These are phyloP conservation scores for Mirounga angustirostris DNA, from an alignment of 2,113 vertebrate genomes.

Conservation along the genomic window DNA sequence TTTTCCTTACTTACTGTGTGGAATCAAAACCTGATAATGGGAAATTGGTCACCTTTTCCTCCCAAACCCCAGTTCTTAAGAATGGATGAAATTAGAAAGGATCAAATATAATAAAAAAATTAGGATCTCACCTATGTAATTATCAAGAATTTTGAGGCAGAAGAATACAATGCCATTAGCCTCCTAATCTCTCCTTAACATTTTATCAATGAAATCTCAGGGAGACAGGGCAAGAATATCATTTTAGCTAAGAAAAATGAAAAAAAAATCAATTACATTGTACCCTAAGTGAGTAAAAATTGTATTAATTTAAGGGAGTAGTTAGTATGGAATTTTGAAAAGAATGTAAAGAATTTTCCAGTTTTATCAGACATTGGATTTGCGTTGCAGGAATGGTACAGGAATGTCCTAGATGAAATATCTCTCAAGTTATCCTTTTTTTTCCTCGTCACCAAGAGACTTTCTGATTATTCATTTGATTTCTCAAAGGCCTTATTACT, in stretches of 20 bases:
- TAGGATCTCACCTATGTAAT: not conserved
- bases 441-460: not conserved
- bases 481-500: not conserved
- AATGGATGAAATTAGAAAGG: not conserved
- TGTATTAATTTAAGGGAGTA: not conserved
- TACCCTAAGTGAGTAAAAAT: not conserved
- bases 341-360: not conserved
- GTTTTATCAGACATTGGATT: not conserved
- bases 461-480: conserved; percentile 21
- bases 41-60: not conserved
- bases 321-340: not conserved
- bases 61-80: not conserved
- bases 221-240: not conserved
- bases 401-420: not conserved
- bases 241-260: not conserved
- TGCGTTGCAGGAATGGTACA: not conserved
- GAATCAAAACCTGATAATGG: not conserved
- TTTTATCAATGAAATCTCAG: not conserved
- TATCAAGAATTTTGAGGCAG: not conserved
- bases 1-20: not conserved
- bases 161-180: not conserved
- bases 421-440: not conserved
- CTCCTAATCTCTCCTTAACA: not conserved
- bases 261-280: not conserved
- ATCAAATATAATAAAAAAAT: not conserved